Base-by-base conservation (phyloP, 2,797 vertebrate genomes). In the Diplodus sargus region DNA sequence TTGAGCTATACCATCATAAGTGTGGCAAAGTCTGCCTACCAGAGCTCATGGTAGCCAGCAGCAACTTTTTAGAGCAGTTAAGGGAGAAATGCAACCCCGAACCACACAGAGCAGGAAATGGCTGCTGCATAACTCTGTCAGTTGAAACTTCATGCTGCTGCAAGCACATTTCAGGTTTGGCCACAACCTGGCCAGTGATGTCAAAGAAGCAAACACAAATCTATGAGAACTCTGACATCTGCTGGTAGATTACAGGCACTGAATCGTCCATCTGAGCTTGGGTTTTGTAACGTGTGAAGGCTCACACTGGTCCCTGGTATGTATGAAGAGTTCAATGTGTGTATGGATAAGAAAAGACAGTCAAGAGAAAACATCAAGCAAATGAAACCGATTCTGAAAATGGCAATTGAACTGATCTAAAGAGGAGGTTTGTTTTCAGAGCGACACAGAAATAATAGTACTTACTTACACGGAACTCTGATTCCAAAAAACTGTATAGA, bases 81-180 rank as follows among this genome's bases (percentile, higher is more conserved):
- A 88, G 84, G 75, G 63, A 84, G 76, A 88, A 88, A 82, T 51
- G 67, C 49, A 84, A 70, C 60, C 23, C 63, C 47, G 70, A 86
- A 73, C 71, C 74, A 60, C 60, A 76, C 60, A 34, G 64, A 62
- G 72, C 88, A 91, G 91, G 89, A 92, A 93, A 88, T 88, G 83
- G 78, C 76, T 82, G 83, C 87, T 84, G 80, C 80, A 87, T 78
- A 76, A 75, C 78, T 79, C 23, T 73, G 76, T 34, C 79, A 79
- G 75, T 57, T 68, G 70, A 86, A 79, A 68, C 59, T 81, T 75
- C 70, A 75, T 86, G 80, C 83, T 87, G 81, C 78, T 85, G 76
- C 84, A 91, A 65, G 79, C 71, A 77, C 23, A 51, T 34, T 67
- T 59, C 30, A 70, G 54, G 70, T 62, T 68, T 78, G 58, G 84